These are phyloP conservation scores for Misgurnus mizolepis DNA, from an alignment of 2,113 vertebrate genomes.

Conservation along the genomic window DNA sequence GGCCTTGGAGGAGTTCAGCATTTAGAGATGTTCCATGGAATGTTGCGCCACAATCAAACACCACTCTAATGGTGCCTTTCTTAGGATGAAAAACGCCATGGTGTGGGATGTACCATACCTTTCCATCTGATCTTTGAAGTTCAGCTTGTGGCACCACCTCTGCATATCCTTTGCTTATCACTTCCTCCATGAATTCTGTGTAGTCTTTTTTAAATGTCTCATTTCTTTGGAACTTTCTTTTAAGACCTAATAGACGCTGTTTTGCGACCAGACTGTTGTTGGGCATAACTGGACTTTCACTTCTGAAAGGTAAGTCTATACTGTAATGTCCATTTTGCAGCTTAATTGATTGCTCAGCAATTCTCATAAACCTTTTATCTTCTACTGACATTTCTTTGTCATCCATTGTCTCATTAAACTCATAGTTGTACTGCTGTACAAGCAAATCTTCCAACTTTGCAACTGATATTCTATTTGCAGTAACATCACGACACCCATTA, in stretches of 20 bases:
- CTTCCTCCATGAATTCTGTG: not conserved
- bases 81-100: constrained; percentile 30
- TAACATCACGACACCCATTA: too few relatives aligned
- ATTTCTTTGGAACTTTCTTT: too few relatives aligned
- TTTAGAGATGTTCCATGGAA: constrained; percentile 17
- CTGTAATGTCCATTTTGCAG: constrained; percentile 14
- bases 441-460: not conserved
- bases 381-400: constrained; percentile 26
- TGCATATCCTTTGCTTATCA: too few relatives aligned
- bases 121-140: not conserved
- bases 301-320: constrained; percentile 17
- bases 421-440: constrained; percentile 1
- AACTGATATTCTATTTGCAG: not conserved
- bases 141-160: not conserved
- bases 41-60: not conserved
- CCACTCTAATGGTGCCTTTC: not conserved
- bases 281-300: not conserved
- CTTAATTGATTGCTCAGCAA: not conserved
- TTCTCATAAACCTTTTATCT: constrained; percentile 13
- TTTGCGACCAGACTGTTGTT: constrained; percentile 20
- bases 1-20: constrained; percentile 11
- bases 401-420: constrained; percentile 5
- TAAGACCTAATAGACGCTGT: not conserved
- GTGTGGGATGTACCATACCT: constrained; percentile 31
- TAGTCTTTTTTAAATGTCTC: not conserved